Evolutionary conservation across 1,140 invertebrate species (phyloP).

Genomic region (Tetraneura akinire): DNA sequence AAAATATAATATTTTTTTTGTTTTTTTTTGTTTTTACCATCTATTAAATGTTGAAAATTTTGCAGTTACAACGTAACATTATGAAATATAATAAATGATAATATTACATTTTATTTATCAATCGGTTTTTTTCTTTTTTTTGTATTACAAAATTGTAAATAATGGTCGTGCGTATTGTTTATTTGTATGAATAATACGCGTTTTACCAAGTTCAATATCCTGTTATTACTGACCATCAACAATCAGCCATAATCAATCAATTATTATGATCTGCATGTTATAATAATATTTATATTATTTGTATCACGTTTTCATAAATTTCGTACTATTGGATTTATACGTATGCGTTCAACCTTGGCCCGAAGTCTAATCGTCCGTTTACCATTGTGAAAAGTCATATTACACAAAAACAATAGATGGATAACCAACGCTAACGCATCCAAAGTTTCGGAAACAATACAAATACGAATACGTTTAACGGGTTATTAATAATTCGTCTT

Average conservation of each 20-base stretch:
- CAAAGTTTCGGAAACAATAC: constrained; percentile 25
- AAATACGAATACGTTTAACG: background rate
- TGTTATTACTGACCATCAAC: background rate
- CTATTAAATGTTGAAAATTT: no score
- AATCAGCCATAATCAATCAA: background rate
- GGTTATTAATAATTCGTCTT: constrained; percentile 38
- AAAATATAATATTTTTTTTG: no score
- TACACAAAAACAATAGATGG: background rate
- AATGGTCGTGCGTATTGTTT: background rate
- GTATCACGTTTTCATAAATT: background rate
- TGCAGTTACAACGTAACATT: no score
- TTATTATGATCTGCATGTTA: constrained; percentile 10
- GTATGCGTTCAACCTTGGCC: background rate
- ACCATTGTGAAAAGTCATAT: background rate
- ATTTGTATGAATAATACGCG: background rate
- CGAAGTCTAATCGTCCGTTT: background rate
- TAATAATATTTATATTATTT: constrained; percentile 16
- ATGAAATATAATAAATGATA: no score
- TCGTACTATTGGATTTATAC: no score
- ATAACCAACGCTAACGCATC: background rate
- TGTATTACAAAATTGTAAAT: no score
- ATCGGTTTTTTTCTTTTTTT: no score
- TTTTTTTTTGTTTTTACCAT: no score
- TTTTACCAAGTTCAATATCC: constrained; percentile 25
- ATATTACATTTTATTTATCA: no score